Percentiles rank a stretch among this genome's conserved stretches.
Evolutionary conservation across 2,113 vertebrate species (phyloP).

Genomic region (Taurulus bubalis): DNA sequence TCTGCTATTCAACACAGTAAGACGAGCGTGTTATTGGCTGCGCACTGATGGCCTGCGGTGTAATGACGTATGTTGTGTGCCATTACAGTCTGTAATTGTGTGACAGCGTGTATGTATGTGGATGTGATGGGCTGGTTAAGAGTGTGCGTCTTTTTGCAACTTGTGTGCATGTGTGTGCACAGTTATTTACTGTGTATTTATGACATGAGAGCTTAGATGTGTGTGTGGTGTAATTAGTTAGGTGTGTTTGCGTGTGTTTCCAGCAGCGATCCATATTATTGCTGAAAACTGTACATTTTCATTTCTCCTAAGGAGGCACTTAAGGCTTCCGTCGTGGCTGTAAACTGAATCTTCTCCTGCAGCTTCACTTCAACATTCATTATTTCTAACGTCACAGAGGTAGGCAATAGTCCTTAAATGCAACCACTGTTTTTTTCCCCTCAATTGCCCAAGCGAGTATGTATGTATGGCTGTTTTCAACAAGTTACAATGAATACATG

Average conservation of each 20-base stretch:
- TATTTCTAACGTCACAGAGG: neutral
- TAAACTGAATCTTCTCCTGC: conserved; percentile 7
- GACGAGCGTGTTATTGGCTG: conserved; percentile 46
- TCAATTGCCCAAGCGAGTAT: neutral
- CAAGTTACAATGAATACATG: neutral
- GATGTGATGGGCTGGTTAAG: neutral
- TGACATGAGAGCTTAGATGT: conserved; percentile 13
- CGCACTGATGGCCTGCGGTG: conserved; percentile 34
- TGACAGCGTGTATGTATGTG: neutral
- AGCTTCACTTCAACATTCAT: neutral
- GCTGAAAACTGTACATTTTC: conserved; percentile 28
- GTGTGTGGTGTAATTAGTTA: conserved; percentile 15
- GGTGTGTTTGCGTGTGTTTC: conserved; percentile 13
- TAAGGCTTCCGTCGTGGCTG: conserved; percentile 22
- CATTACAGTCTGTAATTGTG: neutral
- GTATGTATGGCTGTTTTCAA: neutral
- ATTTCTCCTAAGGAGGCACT: conserved; percentile 13
- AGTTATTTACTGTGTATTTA: conserved; percentile 8
- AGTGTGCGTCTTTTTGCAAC: neutral
- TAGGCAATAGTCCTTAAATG: neutral
- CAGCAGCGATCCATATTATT: conserved; percentile 34
- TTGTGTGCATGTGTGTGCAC: neutral
- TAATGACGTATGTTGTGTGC: conserved; percentile 47
- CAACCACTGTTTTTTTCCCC: neutral
- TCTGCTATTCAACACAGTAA: conserved; percentile 31